Evolutionary conservation across 2,113 vertebrate genomes (phyloP).

Genomic region (Gadus chalcogrammus): DNA sequence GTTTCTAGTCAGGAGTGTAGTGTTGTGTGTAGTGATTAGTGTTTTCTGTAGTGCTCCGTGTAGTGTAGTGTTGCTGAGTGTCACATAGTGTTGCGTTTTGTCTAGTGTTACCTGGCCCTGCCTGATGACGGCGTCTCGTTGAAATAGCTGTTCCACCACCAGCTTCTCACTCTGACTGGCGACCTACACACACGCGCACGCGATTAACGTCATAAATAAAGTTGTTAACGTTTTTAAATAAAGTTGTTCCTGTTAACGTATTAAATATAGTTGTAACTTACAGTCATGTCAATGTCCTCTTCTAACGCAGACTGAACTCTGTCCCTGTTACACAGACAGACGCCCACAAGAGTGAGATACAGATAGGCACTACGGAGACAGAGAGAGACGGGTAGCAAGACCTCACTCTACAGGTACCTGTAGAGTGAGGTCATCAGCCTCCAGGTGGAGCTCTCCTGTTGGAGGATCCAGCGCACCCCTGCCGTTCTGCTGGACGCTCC

Average conservation of each 20-base stretch:
- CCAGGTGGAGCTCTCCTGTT: slow-evolving; percentile 94
- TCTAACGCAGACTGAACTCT: slow-evolving; percentile 83
- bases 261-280: slow-evolving; percentile 68
- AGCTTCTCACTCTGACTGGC: slow-evolving; percentile 88
- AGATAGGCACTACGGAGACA: slow-evolving; percentile 6
- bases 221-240: background rate
- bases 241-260: background rate
- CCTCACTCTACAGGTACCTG: slow-evolving; percentile 66
- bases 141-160: slow-evolving; percentile 87
- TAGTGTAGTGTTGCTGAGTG: no score
- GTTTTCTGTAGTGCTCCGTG: no score
- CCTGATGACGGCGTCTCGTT: slow-evolving; percentile 85
- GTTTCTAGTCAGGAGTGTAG: no score
- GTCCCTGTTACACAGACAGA: slow-evolving; percentile 71
- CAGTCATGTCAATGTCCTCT: slow-evolving; percentile 84
- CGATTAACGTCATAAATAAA: no score
- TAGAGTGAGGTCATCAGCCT: slow-evolving; percentile 90
- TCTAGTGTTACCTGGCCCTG: slow-evolving; percentile 86
- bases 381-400: background rate
- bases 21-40: no score
- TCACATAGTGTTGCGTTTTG: no score
- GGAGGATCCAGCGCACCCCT: slow-evolving; percentile 92
- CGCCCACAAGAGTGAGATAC: no score
- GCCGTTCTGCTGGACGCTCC: slow-evolving; percentile 93
- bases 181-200: slow-evolving; percentile 61